Percentiles rank a stretch among this genome's conserved stretches.
Conservation (phyloP, 2,113 vertebrate species). For the Podarcis raffonei region DNA sequence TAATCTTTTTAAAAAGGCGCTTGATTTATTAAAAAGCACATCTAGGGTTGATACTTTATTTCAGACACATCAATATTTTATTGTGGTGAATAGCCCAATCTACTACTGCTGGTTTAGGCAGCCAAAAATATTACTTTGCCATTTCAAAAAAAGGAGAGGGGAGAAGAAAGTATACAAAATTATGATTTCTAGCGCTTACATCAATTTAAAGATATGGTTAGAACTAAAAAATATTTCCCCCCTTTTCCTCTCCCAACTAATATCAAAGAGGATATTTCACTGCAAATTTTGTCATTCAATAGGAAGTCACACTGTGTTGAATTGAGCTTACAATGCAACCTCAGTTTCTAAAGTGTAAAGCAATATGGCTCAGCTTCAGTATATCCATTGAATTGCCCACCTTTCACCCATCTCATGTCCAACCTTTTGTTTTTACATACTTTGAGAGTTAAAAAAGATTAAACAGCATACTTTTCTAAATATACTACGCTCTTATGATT, state of each 20-base stretch:
- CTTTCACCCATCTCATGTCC: not conserved
- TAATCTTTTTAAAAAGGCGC: slow-evolving; percentile 25
- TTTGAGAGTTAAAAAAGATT: not conserved
- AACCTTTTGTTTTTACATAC: not conserved
- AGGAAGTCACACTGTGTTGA: not conserved
- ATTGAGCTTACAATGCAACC: not conserved
- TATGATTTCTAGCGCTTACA: not conserved
- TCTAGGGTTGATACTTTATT: slow-evolving; percentile 43
- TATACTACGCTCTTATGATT: slow-evolving; percentile 15
- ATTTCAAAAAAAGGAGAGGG: slow-evolving; percentile 5
- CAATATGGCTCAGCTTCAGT: not conserved
- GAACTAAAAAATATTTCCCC: not conserved
- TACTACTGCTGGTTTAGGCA: not conserved
- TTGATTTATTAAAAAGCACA: slow-evolving; percentile 42
- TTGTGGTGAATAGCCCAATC: not conserved
- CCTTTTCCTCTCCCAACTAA: not conserved
- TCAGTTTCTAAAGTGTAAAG: not conserved
- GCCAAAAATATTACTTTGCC: not conserved
- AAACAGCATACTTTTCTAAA: slow-evolving; percentile 30
- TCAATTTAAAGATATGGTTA: not conserved
- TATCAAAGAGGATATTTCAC: slow-evolving; percentile 36
- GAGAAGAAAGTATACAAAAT: slow-evolving; percentile 9
- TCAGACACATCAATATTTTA: slow-evolving; percentile 30
- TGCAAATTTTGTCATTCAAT: slow-evolving; percentile 37
- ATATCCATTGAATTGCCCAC: not conserved